Evolutionary conservation across 2,113 vertebrate genomes (phyloP).

Genomic region (Chamaea fasciata): DNA sequence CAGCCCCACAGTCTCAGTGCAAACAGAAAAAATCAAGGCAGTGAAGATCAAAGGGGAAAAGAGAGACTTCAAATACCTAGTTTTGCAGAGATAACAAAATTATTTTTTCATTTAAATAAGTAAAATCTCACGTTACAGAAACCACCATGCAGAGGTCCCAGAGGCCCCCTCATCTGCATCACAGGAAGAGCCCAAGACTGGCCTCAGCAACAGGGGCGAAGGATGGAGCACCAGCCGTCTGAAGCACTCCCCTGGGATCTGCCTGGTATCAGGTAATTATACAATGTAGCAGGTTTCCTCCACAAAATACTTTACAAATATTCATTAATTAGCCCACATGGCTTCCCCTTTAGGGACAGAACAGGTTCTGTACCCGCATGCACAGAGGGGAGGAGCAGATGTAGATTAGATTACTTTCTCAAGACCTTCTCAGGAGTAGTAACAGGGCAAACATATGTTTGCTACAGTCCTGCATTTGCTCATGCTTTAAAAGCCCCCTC

Average conservation of each 20-base stretch:
- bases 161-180: background rate
- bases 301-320: conserved; percentile 13
- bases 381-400: background rate
- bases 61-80: background rate
- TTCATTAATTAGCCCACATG: background rate
- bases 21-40: background rate
- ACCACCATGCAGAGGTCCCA: background rate
- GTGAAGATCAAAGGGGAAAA: background rate
- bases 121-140: background rate
- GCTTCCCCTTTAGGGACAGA: background rate
- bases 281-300: background rate
- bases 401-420: background rate
- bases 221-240: background rate
- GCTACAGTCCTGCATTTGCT: background rate
- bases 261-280: background rate
- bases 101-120: background rate
- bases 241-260: background rate
- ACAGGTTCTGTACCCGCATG: background rate
- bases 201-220: background rate
- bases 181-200: background rate
- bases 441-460: background rate
- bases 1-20: background rate
- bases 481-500: background rate
- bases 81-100: background rate
- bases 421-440: background rate